Percentiles rank a stretch among this genome's conserved stretches.
Evolutionary conservation across 1,140 invertebrate species (phyloP).

Genomic region (Pogonomyrmex californicus): DNA sequence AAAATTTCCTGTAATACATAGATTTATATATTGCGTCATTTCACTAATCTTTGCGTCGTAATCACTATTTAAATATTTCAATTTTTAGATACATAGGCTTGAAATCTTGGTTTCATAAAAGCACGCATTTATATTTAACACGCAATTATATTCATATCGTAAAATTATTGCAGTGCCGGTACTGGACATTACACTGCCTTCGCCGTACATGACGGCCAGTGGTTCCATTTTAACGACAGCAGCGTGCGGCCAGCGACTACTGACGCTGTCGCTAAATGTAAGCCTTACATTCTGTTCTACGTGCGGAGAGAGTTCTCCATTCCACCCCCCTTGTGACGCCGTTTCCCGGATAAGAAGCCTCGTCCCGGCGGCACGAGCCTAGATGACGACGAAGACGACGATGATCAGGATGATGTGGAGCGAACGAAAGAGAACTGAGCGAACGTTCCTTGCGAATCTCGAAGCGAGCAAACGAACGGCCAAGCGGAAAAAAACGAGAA

Average conservation of each 20-base stretch:
- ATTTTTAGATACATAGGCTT: background rate
- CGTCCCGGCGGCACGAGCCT: slow-evolving; percentile 73
- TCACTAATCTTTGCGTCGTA: background rate
- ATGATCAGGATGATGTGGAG: slow-evolving; percentile 66
- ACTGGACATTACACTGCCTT: slow-evolving; percentile 96
- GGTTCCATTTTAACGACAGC: slow-evolving; percentile 96
- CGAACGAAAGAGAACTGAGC: slow-evolving; percentile 57
- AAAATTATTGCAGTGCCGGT: slow-evolving; percentile 89
- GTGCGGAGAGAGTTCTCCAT: slow-evolving; percentile 90
- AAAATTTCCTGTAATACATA: background rate
- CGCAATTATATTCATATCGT: slow-evolving; percentile 33
- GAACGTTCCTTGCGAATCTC: slow-evolving; percentile 59
- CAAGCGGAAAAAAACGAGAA: slow-evolving; percentile 44
- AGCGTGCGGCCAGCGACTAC: slow-evolving; percentile 92
- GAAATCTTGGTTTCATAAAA: background rate
- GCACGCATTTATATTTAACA: background rate
- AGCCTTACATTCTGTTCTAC: slow-evolving; percentile 96
- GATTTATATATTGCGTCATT: background rate
- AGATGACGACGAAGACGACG: slow-evolving; percentile 71
- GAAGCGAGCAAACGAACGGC: slow-evolving; percentile 34
- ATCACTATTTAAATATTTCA: background rate
- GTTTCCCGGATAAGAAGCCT: slow-evolving; percentile 76
- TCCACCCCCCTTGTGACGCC: slow-evolving; percentile 85
- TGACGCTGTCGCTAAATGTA: slow-evolving; percentile 91
- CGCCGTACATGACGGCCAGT: slow-evolving; percentile 93